Conservation (phyloP, 2,888 invertebrate species). For the Rutpela maculata region DNA sequence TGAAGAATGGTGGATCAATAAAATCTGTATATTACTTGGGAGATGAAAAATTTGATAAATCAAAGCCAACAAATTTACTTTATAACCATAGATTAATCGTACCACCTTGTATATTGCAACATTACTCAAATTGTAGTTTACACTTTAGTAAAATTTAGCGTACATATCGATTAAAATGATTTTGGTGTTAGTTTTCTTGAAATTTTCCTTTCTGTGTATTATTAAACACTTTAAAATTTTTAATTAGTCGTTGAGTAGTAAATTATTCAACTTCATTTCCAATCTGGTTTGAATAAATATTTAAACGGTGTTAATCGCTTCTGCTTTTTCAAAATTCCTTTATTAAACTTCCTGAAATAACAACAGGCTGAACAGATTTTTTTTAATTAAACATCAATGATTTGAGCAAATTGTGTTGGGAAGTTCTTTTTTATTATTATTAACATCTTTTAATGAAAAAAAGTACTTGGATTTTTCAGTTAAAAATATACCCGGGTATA, state of each 20-base stretch:
- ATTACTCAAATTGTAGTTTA: not conserved
- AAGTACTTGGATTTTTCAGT: not conserved
- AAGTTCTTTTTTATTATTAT: not conserved
- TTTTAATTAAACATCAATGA: not conserved
- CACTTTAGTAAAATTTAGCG: not conserved
- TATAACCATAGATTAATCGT: too few relatives aligned
- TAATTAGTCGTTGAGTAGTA: not conserved
- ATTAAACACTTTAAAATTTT: not conserved
- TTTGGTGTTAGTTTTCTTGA: not conserved
- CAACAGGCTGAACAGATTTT: not conserved
- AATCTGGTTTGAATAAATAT: not conserved
- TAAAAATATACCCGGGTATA: not conserved
- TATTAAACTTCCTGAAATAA: not conserved
- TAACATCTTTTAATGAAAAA: not conserved
- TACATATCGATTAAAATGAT: not conserved
- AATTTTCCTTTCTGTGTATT: not conserved
- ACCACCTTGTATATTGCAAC: too few relatives aligned
- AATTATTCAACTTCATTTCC: not conserved
- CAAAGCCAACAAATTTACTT: too few relatives aligned
- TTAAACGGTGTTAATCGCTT: not conserved
- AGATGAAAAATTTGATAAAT: too few relatives aligned
- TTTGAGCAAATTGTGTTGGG: not conserved
- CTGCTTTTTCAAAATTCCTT: not conserved
- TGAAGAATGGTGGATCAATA: too few relatives aligned
- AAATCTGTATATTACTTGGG: too few relatives aligned